Base-by-base conservation (phyloP, 1,140 invertebrate genomes). In the Sesamia nonagrioides region DNA sequence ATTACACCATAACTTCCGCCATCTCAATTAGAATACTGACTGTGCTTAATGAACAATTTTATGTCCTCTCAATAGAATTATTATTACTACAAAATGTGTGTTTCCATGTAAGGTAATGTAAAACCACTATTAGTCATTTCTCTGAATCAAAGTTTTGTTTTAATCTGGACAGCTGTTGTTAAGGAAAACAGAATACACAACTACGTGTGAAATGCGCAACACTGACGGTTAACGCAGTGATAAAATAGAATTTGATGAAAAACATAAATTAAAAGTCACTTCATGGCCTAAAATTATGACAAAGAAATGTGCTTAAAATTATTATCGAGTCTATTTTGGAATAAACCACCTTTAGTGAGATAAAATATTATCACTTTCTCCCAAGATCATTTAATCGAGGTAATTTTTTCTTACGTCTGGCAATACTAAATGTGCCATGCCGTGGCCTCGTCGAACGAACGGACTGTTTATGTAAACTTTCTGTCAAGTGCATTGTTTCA, bases 401-500 rank as follows among this genome's bases (percentile, higher is more conserved):
- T 35, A 35, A 40, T 4, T 42, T 27, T 13, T 66, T 6, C 17
- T 54, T 8, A n/a, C 35, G 35, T 40, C 27, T 77, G 74, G 74
- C 50, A 77, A 77, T 48, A 77, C 50, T 17, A 17, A 17, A 54
- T 40, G 48, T 77, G 74, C 60, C 60, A 77, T 83, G 76, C 79
- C 81, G 72, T 83, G 83, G 78, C 81, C 79, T 79, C 77, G 54
- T 50, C 72, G 56, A 78, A 58, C 72, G 76, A 79, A 74, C 82
- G 27, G 68, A 84, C 81, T 89, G 88, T 87, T 89, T 87, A 83
- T 86, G 82, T 87, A 84, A 87, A 86, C 83, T 89, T 86, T 85
- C 61, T 82, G 85, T 84, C 84, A 85, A 84, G 79, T 86, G 80
- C 50, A 85, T 81, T 69, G 58, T 86, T 85, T 87, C 71, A 82